phyloP scores from a whole-genome alignment of 2,888 invertebrate genomes.

The Smittia aterrima region DNA sequence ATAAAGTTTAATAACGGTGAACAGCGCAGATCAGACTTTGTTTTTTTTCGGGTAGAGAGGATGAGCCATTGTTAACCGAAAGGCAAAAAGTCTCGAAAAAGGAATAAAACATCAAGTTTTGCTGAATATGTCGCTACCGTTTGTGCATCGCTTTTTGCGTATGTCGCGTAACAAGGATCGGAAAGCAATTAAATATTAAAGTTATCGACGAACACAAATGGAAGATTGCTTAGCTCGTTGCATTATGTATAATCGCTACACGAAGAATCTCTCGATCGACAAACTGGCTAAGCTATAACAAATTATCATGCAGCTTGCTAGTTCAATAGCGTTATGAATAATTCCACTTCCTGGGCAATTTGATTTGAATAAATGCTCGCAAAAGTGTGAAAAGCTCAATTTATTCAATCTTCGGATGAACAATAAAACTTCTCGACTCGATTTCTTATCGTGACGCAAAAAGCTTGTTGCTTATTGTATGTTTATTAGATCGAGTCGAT shows the following conservation, averaged over 20 bases:
- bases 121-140: not conserved
- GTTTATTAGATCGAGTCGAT: slow-evolving; percentile 31
- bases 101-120: not conserved
- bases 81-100: not conserved
- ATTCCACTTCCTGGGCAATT: slow-evolving; percentile 39
- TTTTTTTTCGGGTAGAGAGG: not conserved
- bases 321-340: slow-evolving; percentile 26
- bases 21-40: not conserved
- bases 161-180: not conserved
- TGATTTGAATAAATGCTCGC: slow-evolving; percentile 36
- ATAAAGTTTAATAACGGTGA: slow-evolving; percentile 38
- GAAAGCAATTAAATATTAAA: not conserved
- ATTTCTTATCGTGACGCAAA: slow-evolving; percentile 21
- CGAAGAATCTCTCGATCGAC: not conserved
- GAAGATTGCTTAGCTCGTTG: not conserved
- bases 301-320: slow-evolving; percentile 26
- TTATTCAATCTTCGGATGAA: slow-evolving; percentile 30
- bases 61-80: not conserved
- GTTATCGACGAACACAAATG: not conserved
- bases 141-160: not conserved
- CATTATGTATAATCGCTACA: slow-evolving; percentile 18
- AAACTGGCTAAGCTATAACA: slow-evolving; percentile 23
- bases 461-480: slow-evolving; percentile 31
- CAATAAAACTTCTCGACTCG: slow-evolving; percentile 18
- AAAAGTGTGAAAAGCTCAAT: slow-evolving; percentile 39